Conservation (phyloP, 2,797 vertebrate species). For the Arremon aurantiirostris region DNA sequence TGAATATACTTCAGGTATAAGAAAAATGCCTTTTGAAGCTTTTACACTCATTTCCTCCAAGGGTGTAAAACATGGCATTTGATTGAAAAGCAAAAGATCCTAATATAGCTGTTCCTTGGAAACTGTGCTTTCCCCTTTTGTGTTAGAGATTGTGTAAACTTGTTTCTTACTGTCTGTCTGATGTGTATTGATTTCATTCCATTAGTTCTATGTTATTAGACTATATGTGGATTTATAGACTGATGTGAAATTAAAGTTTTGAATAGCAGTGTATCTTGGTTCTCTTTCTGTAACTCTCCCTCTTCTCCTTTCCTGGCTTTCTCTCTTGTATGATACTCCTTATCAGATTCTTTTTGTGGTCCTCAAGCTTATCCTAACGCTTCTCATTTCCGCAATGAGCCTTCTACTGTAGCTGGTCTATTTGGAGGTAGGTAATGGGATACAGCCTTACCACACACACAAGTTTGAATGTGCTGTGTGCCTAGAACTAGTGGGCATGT, state of each 20-base stretch:
- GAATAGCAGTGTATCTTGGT: constrained; percentile 11
- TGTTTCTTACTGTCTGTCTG: constrained; percentile 14
- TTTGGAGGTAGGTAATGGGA: constrained; percentile 84
- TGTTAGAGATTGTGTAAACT: neutral
- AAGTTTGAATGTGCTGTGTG: neutral
- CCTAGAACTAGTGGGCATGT: neutral
- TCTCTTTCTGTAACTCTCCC: constrained; percentile 63
- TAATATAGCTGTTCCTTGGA: neutral
- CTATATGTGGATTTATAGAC: neutral
- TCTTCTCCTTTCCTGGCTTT: constrained; percentile 75
- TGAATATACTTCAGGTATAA: constrained; percentile 89
- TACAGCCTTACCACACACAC: neutral
- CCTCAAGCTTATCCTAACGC: constrained; percentile 87
- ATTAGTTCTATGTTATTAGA: constrained; percentile 14
- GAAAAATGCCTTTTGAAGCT: constrained; percentile 72
- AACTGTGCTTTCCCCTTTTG: neutral
- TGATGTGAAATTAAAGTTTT: neutral
- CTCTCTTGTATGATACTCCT: constrained; percentile 57
- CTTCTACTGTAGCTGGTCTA: constrained; percentile 88
- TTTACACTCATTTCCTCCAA: constrained; percentile 74
- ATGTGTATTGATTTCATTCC: constrained; percentile 4
- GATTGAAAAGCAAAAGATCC: neutral
- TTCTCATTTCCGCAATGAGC: constrained; percentile 84
- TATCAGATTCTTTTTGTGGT: constrained; percentile 90
- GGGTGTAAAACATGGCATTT: constrained; percentile 79